A percentile compares a stretch with the other conserved stretches of the same genome.
These are phyloP conservation scores for Bombus waltoni DNA, from an alignment of 1,140 invertebrate species.

Conservation along the genomic window DNA sequence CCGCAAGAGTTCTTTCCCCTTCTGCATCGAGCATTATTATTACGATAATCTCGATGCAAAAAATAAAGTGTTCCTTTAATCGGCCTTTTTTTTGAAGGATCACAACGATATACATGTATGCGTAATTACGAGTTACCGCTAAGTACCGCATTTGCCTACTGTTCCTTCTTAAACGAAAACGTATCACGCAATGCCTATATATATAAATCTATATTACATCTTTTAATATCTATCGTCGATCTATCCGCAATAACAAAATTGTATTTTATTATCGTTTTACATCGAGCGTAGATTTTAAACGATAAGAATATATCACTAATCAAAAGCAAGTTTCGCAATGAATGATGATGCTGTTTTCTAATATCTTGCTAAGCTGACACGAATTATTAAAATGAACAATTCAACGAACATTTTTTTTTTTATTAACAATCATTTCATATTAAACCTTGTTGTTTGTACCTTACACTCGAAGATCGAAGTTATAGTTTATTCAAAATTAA, in stretches of 20 bases:
- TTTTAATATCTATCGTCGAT: slow-evolving; percentile 32
- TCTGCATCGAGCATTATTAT: not conserved
- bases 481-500: slow-evolving; percentile 5
- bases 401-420: not conserved
- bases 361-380: slow-evolving; percentile 33
- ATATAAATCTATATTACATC: slow-evolving; percentile 35
- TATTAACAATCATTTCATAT: not conserved
- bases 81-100: slow-evolving; percentile 11
- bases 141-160: slow-evolving; percentile 50
- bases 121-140: not conserved
- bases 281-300: slow-evolving; percentile 46
- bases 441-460: not conserved
- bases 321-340: slow-evolving; percentile 2
- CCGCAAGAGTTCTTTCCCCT: not conserved
- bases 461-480: not conserved
- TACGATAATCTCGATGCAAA: not conserved
- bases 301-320: slow-evolving; percentile 25
- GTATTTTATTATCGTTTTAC: slow-evolving; percentile 70
- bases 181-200: slow-evolving; percentile 45
- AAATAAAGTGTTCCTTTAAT: slow-evolving; percentile 22
- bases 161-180: slow-evolving; percentile 41
- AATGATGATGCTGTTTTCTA: slow-evolving; percentile 33
- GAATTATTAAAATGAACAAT: slow-evolving; percentile 37
- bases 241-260: slow-evolving; percentile 51
- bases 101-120: slow-evolving; percentile 18